Conservation (phyloP, 2,113 vertebrate species). For the Stomatorhinus ivindoensis region DNA sequence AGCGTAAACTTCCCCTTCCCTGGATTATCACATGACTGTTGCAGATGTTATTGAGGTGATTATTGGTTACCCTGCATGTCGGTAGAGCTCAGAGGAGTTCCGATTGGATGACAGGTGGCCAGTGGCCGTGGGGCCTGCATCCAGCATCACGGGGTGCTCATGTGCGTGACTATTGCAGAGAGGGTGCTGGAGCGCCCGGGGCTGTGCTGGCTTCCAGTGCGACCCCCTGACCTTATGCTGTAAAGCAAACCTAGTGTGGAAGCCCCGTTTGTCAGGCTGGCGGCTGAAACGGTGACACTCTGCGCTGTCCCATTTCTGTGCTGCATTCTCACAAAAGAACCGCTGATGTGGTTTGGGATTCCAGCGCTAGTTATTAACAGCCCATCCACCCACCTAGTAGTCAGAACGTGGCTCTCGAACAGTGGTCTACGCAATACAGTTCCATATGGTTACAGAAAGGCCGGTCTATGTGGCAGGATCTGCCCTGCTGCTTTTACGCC, state of each 20-base stretch:
- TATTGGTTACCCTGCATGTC: neutral
- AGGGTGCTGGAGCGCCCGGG: neutral
- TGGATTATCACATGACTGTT: neutral
- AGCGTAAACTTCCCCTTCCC: neutral
- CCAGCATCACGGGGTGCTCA: neutral
- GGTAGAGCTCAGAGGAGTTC: neutral
- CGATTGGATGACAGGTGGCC: neutral
- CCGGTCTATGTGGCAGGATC: neutral
- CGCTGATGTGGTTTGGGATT: neutral
- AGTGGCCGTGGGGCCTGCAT: neutral
- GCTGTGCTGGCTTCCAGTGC: neutral
- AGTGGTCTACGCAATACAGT: neutral
- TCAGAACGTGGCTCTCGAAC: neutral
- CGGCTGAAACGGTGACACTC: neutral
- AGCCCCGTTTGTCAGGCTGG: neutral
- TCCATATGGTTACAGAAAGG: neutral
- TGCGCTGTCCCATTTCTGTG: neutral
- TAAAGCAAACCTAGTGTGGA: neutral
- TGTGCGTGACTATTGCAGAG: neutral
- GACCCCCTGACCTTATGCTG: neutral
- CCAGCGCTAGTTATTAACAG: neutral
- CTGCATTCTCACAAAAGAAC: neutral
- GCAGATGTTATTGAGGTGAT: neutral
- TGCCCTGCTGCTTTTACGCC: neutral
- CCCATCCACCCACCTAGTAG: neutral